Base-by-base conservation (phyloP, 2,888 invertebrate genomes). In the Ptychoptera contaminata region DNA sequence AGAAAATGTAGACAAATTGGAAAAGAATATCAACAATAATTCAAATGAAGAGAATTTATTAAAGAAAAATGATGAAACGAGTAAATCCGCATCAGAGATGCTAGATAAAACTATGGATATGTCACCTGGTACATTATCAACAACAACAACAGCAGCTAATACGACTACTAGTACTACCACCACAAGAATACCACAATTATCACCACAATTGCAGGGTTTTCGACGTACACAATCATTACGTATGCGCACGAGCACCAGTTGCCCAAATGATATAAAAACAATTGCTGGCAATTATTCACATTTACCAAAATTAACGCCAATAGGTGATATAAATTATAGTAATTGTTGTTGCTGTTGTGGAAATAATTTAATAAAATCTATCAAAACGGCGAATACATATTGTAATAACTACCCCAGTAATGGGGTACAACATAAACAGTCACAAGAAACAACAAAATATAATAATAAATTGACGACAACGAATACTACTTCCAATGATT, bases 221-320 rank as follows among this genome's bases (percentile, higher is more conserved):
- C 73, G 74, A 50, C 76, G 79, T 60, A 72, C 77, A 54, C 69
- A 71, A 46, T 77, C 79, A 61, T 62, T 79, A 73, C 76, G 79
- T 58, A 60, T 79, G 73, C 77, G 77, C 64, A 76, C 74, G 57
- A 75, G 56, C 44, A 59, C 61, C 49, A 74, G 67, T 54, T 60
- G 48, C 47, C 52, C 47, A 48, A 52, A 45, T 45, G 23, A 23
- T 23, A 23, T 23, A 23, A 23, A 23, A 23, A 23, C 23, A 23
- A 23, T 23, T 23, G 23, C 23, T 23, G 23, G 23, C 23, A 23
- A 3, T 5, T 23, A 23, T 23, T 23, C 23, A 23, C 23, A 23
- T 23, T n/a, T n/a, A n/a, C n/a, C n/a, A n/a, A 23, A 23, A 23
- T 23, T 23, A 23, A 23, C 23, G 23, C 23, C 23, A 23, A 23